phyloP scores from a whole-genome alignment of 2,888 invertebrate genomes.

The Yponomeuta cagnagella region DNA sequence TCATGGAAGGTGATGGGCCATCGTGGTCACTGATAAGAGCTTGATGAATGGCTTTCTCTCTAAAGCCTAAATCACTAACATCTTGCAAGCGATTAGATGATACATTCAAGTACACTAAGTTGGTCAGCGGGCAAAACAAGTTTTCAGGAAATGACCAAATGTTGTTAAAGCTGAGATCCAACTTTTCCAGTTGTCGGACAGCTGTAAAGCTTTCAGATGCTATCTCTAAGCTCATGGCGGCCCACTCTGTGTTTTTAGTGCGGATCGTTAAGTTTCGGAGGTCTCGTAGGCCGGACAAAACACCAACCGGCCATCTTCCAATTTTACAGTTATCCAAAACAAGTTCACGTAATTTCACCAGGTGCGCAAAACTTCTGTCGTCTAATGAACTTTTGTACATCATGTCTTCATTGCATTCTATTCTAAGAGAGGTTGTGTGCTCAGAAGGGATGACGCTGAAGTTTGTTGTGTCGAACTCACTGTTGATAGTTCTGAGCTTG shows the following conservation, averaged over 20 bases:
- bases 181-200: constrained; percentile 85
- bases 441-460: constrained; percentile 91
- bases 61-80: constrained; percentile 89
- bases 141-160: constrained; percentile 92
- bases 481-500: constrained; percentile 88
- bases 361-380: constrained; percentile 85
- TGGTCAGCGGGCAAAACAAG: constrained; percentile 88
- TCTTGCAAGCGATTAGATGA: constrained; percentile 92
- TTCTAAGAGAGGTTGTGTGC: constrained; percentile 85
- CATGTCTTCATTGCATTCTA: constrained; percentile 87
- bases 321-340: constrained; percentile 91
- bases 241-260: constrained; percentile 90
- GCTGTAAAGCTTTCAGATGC: constrained; percentile 85
- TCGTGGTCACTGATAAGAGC: constrained; percentile 79
- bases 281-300: constrained; percentile 86
- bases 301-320: constrained; percentile 86
- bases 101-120: constrained; percentile 87
- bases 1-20: constrained; percentile 52
- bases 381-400: constrained; percentile 87
- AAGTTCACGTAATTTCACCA: constrained; percentile 86
- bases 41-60: constrained; percentile 81
- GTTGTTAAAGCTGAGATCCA: constrained; percentile 91
- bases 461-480: constrained; percentile 91
- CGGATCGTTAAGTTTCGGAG: constrained; percentile 89
- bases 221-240: constrained; percentile 88